These are phyloP conservation scores for Lydus trimaculatus DNA, from an alignment of 2,888 invertebrate species.

Conservation along the genomic window DNA sequence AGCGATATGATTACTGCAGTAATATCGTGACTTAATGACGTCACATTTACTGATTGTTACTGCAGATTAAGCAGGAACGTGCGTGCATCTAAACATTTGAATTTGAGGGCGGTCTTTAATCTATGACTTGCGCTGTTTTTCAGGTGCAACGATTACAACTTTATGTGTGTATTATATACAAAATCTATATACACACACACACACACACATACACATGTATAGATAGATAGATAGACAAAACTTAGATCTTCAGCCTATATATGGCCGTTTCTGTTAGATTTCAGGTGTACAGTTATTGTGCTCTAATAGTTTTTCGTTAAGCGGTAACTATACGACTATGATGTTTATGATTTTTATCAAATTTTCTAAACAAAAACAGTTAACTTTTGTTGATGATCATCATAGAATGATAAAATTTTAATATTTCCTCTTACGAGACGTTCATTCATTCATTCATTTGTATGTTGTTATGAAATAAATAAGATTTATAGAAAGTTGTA, in stretches of 20 bases:
- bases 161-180: slow-evolving; percentile 15
- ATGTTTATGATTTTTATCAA: not conserved
- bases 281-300: slow-evolving; percentile 8
- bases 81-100: slow-evolving; percentile 50
- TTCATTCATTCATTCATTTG: too few relatives aligned
- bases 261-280: not conserved
- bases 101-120: slow-evolving; percentile 48
- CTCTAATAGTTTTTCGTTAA: slow-evolving; percentile 4
- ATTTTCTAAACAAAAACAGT: not conserved
- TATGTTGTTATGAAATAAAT: too few relatives aligned
- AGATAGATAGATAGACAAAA: slow-evolving; percentile 17
- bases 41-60: slow-evolving; percentile 53
- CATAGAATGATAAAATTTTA: too few relatives aligned
- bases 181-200: slow-evolving; percentile 1
- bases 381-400: too few relatives aligned
- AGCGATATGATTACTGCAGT: slow-evolving; percentile 40
- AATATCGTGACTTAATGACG: slow-evolving; percentile 54
- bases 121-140: slow-evolving; percentile 49
- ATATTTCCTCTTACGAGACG: too few relatives aligned
- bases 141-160: slow-evolving; percentile 19
- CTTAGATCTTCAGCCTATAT: slow-evolving; percentile 7
- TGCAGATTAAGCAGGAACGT: slow-evolving; percentile 51
- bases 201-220: slow-evolving; percentile 10
- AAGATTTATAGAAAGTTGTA: too few relatives aligned
- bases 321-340: slow-evolving; percentile 1